Conservation (phyloP, 37 sponge, comb jelly and placozoan genomes). For the Halisarca cf. caerulea region DNA sequence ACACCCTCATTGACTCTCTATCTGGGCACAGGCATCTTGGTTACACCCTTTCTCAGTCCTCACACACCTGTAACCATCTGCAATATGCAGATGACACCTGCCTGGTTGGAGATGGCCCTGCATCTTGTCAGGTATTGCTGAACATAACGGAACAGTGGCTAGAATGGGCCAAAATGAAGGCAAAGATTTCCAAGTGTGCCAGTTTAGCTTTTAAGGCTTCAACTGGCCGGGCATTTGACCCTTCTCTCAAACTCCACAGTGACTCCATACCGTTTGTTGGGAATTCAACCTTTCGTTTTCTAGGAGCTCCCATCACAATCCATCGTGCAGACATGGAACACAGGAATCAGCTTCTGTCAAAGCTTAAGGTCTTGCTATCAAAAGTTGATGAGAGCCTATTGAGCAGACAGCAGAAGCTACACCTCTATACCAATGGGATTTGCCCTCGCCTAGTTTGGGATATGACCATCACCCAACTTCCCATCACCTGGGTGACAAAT, state of each 20-base stretch:
- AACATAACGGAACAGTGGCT: conserved; percentile 5
- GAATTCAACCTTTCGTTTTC: not conserved
- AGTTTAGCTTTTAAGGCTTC: conserved; percentile 23
- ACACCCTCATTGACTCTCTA: conserved; percentile 29
- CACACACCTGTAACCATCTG: conserved; percentile 2
- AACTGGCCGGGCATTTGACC: not conserved
- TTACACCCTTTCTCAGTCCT: not conserved
- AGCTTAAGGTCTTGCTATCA: conserved; percentile 1
- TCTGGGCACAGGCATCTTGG: not conserved
- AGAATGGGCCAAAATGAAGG: conserved; percentile 26
- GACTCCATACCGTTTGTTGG: conserved; percentile 29
- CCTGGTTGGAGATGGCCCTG: conserved; percentile 19
- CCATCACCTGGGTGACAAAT: conserved; percentile 20
- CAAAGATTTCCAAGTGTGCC: conserved; percentile 30
- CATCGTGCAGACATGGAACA: not conserved
- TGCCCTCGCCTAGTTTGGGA: conserved; percentile 39
- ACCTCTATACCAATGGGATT: conserved; percentile 20
- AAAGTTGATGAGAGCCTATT: conserved; percentile 23
- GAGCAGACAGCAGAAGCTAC: conserved; percentile 31
- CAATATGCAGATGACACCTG: conserved; percentile 42
- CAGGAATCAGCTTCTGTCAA: not conserved
- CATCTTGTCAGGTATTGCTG: conserved; percentile 26
- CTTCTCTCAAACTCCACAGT: not conserved
- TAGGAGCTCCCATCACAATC: conserved; percentile 21
- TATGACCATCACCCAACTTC: conserved; percentile 7